Conservation (phyloP, 2,113 vertebrate genomes). For the Petrocephalus microphthalmus region DNA sequence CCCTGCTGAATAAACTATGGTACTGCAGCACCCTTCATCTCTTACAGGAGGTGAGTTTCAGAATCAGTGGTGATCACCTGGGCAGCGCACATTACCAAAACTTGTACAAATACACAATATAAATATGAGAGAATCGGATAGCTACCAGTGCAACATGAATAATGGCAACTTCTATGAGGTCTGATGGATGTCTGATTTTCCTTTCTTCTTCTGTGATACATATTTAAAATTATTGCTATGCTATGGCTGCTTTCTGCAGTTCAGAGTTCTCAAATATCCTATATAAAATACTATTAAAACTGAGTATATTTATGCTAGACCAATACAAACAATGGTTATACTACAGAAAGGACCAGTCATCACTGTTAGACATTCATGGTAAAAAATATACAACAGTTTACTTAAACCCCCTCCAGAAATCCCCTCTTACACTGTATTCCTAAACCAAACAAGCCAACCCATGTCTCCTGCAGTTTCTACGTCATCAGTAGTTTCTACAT, state of each 20-base stretch:
- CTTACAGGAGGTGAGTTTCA: constrained; percentile 25
- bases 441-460: neutral
- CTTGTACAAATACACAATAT: constrained; percentile 28
- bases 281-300: neutral
- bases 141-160: constrained; percentile 39
- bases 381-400: neutral
- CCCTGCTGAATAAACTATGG: constrained; percentile 42
- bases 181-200: constrained; percentile 15
- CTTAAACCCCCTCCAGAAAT: neutral
- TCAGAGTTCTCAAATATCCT: neutral
- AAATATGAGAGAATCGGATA: constrained; percentile 16
- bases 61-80: constrained; percentile 59
- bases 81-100: constrained; percentile 25
- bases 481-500: neutral
- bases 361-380: neutral
- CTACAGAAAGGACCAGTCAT: neutral
- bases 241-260: neutral
- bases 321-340: neutral
- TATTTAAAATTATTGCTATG: neutral
- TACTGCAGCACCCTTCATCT: constrained; percentile 32
- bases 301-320: neutral
- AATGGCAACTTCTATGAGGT: constrained; percentile 37
- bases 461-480: neutral
- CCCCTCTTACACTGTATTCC: neutral
- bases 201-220: constrained; percentile 17